A percentile compares a stretch with the other conserved stretches of the same genome.
These are phyloP conservation scores for Mesoclemmys tuberculata DNA, from an alignment of 2,113 vertebrate species.

Conservation along the genomic window DNA sequence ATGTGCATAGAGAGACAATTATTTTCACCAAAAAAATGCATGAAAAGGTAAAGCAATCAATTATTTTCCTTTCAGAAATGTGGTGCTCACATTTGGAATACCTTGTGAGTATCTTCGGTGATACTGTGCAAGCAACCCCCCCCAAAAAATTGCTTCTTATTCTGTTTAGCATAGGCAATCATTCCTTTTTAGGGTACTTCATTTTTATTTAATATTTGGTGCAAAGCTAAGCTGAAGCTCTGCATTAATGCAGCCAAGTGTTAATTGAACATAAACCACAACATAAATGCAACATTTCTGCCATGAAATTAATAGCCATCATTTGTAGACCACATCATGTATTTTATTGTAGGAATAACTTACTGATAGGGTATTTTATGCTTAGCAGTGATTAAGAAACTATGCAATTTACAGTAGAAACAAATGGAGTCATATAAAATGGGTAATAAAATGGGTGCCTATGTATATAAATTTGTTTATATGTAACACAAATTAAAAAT, in stretches of 20 bases:
- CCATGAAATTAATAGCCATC: constrained; percentile 60
- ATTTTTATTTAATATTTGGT: constrained; percentile 42
- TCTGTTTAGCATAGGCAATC: constrained; percentile 23
- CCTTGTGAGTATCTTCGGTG: constrained; percentile 27
- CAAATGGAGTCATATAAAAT: background rate
- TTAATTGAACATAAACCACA: constrained; percentile 70
- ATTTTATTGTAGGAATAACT: constrained; percentile 65
- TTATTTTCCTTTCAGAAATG: constrained; percentile 31
- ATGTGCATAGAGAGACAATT: background rate
- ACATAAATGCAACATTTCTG: constrained; percentile 50
- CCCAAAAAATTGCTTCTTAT: constrained; percentile 48
- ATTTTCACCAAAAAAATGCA: background rate
- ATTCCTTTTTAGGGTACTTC: constrained; percentile 37
- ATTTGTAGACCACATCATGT: constrained; percentile 54
- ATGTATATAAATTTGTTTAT: constrained; percentile 50
- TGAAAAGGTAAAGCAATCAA: constrained; percentile 10
- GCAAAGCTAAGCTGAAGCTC: constrained; percentile 30
- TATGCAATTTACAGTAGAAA: constrained; percentile 49
- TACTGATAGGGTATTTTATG: constrained; percentile 53
- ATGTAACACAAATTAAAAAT: constrained; percentile 57
- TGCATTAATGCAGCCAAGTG: constrained; percentile 51
- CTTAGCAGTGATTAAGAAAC: constrained; percentile 65
- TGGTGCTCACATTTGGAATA: constrained; percentile 15
- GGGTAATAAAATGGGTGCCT: constrained; percentile 45
- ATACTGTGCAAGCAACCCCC: constrained; percentile 16